These are phyloP conservation scores for Parauchenoglanis ngamensis DNA, from an alignment of 2,797 vertebrate genomes.

Conservation along the genomic window DNA sequence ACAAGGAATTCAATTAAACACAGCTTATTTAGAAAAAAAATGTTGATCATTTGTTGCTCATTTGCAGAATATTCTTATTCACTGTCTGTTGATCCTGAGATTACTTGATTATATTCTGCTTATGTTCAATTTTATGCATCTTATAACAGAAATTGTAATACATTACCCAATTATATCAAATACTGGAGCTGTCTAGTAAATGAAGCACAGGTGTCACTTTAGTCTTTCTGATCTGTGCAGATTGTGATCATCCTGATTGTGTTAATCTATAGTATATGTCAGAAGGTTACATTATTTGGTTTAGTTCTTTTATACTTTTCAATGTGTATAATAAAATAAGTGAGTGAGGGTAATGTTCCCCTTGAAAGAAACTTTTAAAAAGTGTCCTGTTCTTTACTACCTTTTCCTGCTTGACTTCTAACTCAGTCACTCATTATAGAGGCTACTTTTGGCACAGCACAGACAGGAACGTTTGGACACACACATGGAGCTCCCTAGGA, in stretches of 20 bases:
- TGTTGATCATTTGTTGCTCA: not conserved
- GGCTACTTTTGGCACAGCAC: conserved; percentile 3
- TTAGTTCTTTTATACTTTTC: not conserved
- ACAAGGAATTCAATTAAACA: not conserved
- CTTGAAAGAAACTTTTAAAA: not conserved
- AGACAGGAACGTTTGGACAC: conserved; percentile 29
- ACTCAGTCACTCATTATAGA: not conserved
- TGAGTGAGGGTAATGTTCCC: not conserved
- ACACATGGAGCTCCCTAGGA: conserved; percentile 42
- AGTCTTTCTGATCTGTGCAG: not conserved
- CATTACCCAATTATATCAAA: not conserved
- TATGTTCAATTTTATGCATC: not conserved
- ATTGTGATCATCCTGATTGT: not conserved
- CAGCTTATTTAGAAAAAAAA: no score
- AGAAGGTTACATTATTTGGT: not conserved
- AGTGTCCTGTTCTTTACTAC: not conserved
- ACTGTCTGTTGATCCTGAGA: not conserved
- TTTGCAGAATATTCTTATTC: not conserved
- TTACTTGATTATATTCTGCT: not conserved
- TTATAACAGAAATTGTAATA: not conserved
- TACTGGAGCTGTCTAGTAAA: not conserved
- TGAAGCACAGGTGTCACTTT: no score
- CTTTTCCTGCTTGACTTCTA: not conserved
- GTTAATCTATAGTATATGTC: not conserved
- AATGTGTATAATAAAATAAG: not conserved